Evolutionary conservation across 2,888 invertebrate species (phyloP), one percentile per base, ranked within the genome.

Genomic region (Drosophila setosimentum): DNA sequence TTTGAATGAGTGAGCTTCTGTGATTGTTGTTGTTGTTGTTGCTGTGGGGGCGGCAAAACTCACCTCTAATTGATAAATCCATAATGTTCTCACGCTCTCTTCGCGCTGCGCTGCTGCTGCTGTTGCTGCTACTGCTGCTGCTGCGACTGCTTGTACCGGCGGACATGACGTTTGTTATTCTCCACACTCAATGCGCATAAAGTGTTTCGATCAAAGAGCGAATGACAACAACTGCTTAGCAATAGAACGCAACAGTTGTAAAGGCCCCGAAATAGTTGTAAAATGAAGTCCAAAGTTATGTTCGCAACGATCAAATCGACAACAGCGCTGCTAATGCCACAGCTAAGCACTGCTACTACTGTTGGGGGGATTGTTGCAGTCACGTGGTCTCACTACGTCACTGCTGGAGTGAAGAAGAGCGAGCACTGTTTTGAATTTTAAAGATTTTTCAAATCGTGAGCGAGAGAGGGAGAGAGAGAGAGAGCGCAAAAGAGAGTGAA

Each of bases 21-120:
- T 21, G 45, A 24, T 45, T 45, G 30, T n/a, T 50, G 24, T n/a
- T 8, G 18, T n/a, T 13, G n/a, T 29, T n/a, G 16, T 30, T 29
- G 21, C 13, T 30, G 11, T 8, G 64, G 45, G 30, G 45, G 10
- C 29, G 29, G 11, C 24, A 59, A 16, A 59, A 86, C 92, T 83
- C 77, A 91, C 91, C 91, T 91, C 81, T 90, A 61, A 91, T 85
- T 74, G 91, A 91, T 79, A 91, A 91, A 86, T 91, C 92, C 87
- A 91, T 91, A 69, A 91, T 91, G 62, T 79, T 89, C 68, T 80
- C 87, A 71, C 63, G 73, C 61, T 60, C 72, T 75, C 62, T 68
- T 35, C 58, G 21, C 30, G 64, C 54, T 37, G 33, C 45, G 35
- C 55, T 63, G 60, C 30, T 45, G 35, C 30, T 27, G 49, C 68